Base-by-base conservation (phyloP, 2,797 vertebrate species). In the Allobates femoralis region DNA sequence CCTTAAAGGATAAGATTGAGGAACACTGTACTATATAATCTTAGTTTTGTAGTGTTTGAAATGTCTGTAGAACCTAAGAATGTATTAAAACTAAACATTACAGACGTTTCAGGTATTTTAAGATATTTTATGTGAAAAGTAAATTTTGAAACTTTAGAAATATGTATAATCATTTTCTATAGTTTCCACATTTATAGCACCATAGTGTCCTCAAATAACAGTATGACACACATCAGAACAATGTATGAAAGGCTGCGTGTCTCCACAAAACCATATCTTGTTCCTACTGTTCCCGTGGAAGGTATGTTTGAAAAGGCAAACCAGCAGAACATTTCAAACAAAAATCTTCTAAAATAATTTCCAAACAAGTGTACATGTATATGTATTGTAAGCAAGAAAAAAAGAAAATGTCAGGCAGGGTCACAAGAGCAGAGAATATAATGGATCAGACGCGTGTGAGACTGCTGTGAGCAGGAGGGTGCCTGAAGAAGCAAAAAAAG, bases 401-500 rank as follows among this genome's bases (percentile, higher is more conserved):
- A 87, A 81, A 56, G 81, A 73, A 85, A 80, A 84, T 84, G 86
- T 88, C 83, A 85, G 67, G 34, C 86, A 76, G 86, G 86, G 86
- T 85, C 86, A 88, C 73, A 64, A 76, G 83, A 88, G 86, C 69
- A 84, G 69, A 67, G 86, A 81, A 85, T 88, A 85, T 88, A 85
- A 88, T 88, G 83, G 86, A 88, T 84, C 69, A 77, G 86, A 85
- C 62, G 86, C 66, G 58, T 84, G 86, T 75, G 60, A 55, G 56
- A 79, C 86, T 88, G 86, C 86, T 88, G 82, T 75, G 78, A 88
- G 86, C 86, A 88, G 86, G 83, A 88, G 86, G 86, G 86, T 81
- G 86, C 86, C 86, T 88, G 26, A 32, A 88, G 86, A 88, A 88
- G 83, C 78, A 88, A 84, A 88, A 85, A 77, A 79, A 87, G 51